These are phyloP conservation scores for Epizoanthus scotinus DNA, from an alignment of 92 coral and sea anemone species.

Conservation along the genomic window DNA sequence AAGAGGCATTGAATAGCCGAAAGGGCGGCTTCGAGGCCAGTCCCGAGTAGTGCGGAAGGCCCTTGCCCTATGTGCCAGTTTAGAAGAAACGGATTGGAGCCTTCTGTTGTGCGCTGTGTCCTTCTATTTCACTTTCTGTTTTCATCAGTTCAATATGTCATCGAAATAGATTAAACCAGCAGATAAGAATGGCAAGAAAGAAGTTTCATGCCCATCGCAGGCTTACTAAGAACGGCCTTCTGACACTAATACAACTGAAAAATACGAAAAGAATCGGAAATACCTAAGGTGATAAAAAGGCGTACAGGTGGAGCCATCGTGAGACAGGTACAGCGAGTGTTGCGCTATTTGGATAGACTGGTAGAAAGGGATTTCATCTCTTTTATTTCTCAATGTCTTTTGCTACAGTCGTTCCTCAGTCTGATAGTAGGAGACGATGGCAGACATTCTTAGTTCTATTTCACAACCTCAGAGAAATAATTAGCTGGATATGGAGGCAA, in stretches of 20 bases:
- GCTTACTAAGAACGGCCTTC: not conserved
- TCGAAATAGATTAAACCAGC: not conserved
- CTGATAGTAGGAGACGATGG: not conserved
- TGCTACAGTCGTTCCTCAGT: not conserved
- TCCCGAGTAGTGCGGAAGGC: not conserved
- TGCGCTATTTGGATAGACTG: not conserved
- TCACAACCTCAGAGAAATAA: conserved; percentile 1
- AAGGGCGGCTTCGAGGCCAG: not conserved
- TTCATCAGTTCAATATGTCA: not conserved
- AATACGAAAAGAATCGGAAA: not conserved
- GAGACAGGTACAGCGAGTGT: not conserved
- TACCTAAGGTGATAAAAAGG: not conserved
- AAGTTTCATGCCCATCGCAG: not conserved
- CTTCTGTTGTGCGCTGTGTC: no score
- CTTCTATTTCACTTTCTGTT: not conserved
- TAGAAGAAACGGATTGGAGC: no score
- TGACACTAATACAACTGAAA: not conserved
- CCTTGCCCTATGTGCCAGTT: no score
- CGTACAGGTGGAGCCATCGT: conserved; percentile 1
- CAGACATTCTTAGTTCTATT: not conserved
- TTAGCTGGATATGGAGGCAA: conserved; percentile 13
- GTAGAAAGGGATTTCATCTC: not conserved
- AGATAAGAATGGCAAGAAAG: not conserved
- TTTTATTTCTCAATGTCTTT: not conserved
- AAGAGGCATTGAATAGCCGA: not conserved